phyloP scores from a whole-genome alignment of 2,113 vertebrate genomes.

The Pogonocichla stellata region DNA sequence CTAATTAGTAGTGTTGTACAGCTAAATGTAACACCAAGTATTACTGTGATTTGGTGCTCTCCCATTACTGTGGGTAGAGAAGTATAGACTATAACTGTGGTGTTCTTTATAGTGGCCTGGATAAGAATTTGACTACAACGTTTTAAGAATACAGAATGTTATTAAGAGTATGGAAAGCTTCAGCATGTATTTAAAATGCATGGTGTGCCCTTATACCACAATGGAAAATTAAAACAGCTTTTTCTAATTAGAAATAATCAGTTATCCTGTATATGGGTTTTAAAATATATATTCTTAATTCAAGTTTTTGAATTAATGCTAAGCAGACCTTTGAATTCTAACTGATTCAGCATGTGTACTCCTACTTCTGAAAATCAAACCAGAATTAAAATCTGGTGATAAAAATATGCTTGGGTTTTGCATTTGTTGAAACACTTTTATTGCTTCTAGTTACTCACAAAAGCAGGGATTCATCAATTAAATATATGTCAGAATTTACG shows the following conservation, averaged over 20 bases:
- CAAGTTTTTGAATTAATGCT: not conserved
- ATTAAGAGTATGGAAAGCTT: not conserved
- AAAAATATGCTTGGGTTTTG: not conserved
- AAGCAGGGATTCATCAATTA: not conserved
- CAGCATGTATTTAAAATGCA: constrained; percentile 34
- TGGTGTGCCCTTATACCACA: constrained; percentile 44
- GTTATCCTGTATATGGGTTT: not conserved
- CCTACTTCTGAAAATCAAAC: not conserved
- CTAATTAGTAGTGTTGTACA: constrained; percentile 67
- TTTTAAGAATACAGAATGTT: constrained; percentile 26
- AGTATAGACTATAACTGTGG: constrained; percentile 28
- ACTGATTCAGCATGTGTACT: not conserved
- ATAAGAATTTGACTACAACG: constrained; percentile 33
- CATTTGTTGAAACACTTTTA: not conserved
- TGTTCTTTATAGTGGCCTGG: constrained; percentile 59
- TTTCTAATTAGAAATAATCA: constrained; percentile 14
- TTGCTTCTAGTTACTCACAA: not conserved
- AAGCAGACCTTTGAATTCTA: not conserved
- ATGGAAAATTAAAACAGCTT: constrained; percentile 16
- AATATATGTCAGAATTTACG: not conserved
- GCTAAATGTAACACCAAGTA: constrained; percentile 67
- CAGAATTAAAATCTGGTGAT: not conserved
- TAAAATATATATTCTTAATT: not conserved
- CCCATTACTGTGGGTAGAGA: constrained; percentile 57
- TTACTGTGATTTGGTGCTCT: constrained; percentile 60